These are phyloP conservation scores for Lordiphosa fenestrarum DNA, from an alignment of 2,888 invertebrate species.

Conservation along the genomic window DNA sequence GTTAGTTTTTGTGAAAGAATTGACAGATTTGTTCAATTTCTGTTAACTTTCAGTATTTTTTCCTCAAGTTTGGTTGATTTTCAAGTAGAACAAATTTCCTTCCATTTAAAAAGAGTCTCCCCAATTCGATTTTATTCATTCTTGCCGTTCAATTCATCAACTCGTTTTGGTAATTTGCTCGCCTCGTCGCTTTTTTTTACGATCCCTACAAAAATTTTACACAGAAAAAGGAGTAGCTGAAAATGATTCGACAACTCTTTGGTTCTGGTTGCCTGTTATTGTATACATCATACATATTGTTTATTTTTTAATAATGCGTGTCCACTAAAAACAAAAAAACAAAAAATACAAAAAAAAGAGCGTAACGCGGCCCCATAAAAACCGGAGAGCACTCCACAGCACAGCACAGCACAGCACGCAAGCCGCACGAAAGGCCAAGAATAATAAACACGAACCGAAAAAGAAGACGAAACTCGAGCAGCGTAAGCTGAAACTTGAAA, in stretches of 20 bases:
- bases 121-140: constrained; percentile 13
- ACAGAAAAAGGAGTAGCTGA: constrained; percentile 65
- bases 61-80: too few relatives aligned
- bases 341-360: constrained; percentile 31
- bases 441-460: constrained; percentile 57
- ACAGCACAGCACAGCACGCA: constrained; percentile 60
- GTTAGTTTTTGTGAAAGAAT: too few relatives aligned
- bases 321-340: constrained; percentile 65
- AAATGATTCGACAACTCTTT: constrained; percentile 37
- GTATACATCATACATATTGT: constrained; percentile 59
- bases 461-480: constrained; percentile 53
- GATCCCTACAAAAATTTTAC: constrained; percentile 57
- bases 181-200: constrained; percentile 38
- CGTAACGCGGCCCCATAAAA: constrained; percentile 68
- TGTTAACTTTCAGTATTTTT: too few relatives aligned
- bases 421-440: constrained; percentile 42
- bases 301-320: constrained; percentile 76
- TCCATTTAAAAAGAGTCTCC: constrained; percentile 7
- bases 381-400: constrained; percentile 41
- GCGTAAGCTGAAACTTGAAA: constrained; percentile 61
- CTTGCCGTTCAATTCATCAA: constrained; percentile 7
- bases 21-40: too few relatives aligned
- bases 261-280: constrained; percentile 24
- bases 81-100: too few relatives aligned
- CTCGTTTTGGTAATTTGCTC: constrained; percentile 24